phyloP scores from a whole-genome alignment of 2,888 invertebrate genomes.

The Rhagium mordax region DNA sequence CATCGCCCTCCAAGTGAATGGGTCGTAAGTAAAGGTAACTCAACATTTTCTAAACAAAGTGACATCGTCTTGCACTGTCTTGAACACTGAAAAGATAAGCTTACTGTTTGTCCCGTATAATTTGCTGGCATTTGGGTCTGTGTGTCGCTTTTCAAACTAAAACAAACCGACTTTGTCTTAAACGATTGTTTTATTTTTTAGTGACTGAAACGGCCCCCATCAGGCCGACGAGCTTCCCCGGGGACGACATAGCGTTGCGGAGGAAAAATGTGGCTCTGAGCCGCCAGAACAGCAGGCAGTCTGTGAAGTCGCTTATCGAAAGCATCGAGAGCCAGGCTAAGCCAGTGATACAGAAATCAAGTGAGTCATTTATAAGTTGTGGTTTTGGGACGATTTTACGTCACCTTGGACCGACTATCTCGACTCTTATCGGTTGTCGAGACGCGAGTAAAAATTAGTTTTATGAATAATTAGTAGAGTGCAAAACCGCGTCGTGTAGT shows the following conservation, averaged over 20 bases:
- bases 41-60: constrained; percentile 6
- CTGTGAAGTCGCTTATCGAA: constrained; percentile 92
- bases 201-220: constrained; percentile 67
- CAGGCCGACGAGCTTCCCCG: constrained; percentile 74
- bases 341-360: constrained; percentile 50
- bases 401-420: no score
- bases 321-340: constrained; percentile 81
- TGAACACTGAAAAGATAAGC: not conserved
- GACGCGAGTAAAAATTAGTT: no score
- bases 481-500: no score
- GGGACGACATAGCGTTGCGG: constrained; percentile 75
- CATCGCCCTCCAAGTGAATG: no score
- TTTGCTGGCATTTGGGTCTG: not conserved
- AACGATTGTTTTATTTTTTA: constrained; percentile 53
- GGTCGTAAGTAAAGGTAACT: constrained; percentile 18
- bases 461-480: no score
- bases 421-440: no score
- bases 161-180: not conserved
- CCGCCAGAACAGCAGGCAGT: constrained; percentile 84
- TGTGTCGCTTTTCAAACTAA: not conserved
- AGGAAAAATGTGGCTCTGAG: constrained; percentile 73
- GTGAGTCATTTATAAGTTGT: no score
- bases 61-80: constrained; percentile 13
- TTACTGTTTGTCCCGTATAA: constrained; percentile 14
- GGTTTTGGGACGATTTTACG: no score